Base-by-base conservation (phyloP, 2,113 vertebrate species). In the Mormyrus lacerda region DNA sequence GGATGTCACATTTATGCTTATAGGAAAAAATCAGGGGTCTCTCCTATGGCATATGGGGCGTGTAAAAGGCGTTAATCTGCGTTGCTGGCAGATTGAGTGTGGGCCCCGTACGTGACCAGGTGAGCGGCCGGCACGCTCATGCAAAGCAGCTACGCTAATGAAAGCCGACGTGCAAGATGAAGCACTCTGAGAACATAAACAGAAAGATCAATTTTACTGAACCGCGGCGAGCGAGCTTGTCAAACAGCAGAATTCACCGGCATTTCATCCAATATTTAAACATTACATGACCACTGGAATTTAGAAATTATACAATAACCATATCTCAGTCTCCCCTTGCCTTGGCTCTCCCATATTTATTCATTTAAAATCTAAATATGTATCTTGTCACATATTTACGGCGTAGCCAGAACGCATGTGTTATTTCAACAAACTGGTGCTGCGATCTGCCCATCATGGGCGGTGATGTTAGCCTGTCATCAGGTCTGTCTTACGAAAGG, bases 41-140 rank as follows among this genome's bases (percentile, higher is more conserved):
- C 21, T 53, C 13, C 19, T 50, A 13, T 2, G 48, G 85, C 45
- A 86, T 53, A 31, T 86, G 10, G 48, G 85, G 17, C 15, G 35
- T 87, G 51, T 65, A 61, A 58, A 87, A 61, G 17, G 85, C n/a
- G 48, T 45, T 51, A 31, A 53, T 58, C 17, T 17, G 27, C 21
- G 55, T 19, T 5, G 31, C 35, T 58, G 31, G 55, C 7, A 45
- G 50, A 31, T n/a, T 53, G 13, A 58, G 86, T 88, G 1, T 87
- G 90, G 92, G 92, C 93, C 91, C 92, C 58, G 90, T 88, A 73
- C 1, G 91, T 92, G 92, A 90, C 88, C 93, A 91, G 91, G 91
- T 93, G 91, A 91, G 92, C 90, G 85, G 17, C 35, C 83, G 44
- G 17, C 39, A 88, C 90, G 90, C 17, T 87, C 90, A 84, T 61